Evolutionary conservation across 2,113 vertebrate species (phyloP), one percentile per base, ranked within the genome.

Genomic region (Strigops habroptila): DNA sequence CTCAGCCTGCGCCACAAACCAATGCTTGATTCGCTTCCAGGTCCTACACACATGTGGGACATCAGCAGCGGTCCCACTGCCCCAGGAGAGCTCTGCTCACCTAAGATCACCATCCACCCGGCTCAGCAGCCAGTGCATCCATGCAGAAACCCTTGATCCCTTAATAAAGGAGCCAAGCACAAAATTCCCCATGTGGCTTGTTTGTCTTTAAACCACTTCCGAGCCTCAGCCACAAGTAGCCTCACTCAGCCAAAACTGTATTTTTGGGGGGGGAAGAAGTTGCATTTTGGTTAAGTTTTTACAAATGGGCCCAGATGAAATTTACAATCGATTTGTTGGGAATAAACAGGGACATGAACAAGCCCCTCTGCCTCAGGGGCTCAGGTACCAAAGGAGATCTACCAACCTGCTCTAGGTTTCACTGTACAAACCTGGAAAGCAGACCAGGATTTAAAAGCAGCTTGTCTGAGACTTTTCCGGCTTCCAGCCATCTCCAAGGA

Each of bases 161-260:
- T 22, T 27, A 18, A 27, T 2, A 23, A n/a, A 77, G 8, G 44
- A 85, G 59, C 37, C 53, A 22, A 37, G 59, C 23, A 39, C 63
- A 11, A n/a, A 65, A 35, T 28, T 82, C 75, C 85, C 21, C 1
- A 43, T 7, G 13, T 16, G 57, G 33, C 10, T 57, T 6, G 3
- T 2, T 18, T 31, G 30, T 14, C 64, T 90, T 31, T 7, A 14
- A 46, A 86, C 14, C 48, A 18, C 37, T 16, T 23, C 13, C 13
- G 52, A 19, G 17, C 35, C 59, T 5, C 7, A 25, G 9, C 44
- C 49, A 9, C 6, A 13, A 57, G 75, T 2, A 37, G 53, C 68
- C 17, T 60, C 12, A 0, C 59, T 76, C 1, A 0, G 30, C 9
- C 41, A 33, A n/a, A 69, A 44, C 1, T 14, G 8, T 15, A 7